Evolutionary conservation across 2,797 vertebrate species (phyloP).

Genomic region (Malurus splendens): DNA sequence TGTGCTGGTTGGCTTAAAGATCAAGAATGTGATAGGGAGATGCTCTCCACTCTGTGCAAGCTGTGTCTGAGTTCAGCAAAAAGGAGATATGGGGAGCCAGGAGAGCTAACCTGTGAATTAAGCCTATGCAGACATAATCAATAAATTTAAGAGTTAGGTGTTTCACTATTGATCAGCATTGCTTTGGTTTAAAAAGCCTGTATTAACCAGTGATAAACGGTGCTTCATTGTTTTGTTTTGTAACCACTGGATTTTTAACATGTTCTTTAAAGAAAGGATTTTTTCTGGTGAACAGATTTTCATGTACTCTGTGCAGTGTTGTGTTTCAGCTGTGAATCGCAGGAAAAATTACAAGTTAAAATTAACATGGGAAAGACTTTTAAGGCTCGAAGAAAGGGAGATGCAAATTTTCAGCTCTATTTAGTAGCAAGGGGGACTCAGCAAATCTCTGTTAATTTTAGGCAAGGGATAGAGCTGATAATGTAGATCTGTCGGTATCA

Average conservation of each 20-base stretch:
- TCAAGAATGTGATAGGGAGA: neutral
- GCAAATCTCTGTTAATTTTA: neutral
- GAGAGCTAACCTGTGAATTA: neutral
- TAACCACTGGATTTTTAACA: neutral
- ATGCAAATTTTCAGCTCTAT: neutral
- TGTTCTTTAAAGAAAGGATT: neutral
- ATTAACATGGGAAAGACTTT: neutral
- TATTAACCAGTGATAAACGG: neutral
- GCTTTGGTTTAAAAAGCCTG: neutral
- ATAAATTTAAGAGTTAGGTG: neutral
- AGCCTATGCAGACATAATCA: neutral
- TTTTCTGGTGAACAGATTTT: neutral
- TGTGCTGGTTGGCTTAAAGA: neutral
- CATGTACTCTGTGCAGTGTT: neutral
- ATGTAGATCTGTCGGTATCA: neutral
- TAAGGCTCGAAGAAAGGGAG: neutral
- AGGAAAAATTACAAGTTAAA: neutral
- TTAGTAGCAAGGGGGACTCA: neutral
- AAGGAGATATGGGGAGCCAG: neutral
- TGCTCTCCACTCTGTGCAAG: neutral
- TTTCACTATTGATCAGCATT: neutral
- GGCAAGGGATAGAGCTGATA: neutral
- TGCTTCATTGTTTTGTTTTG: neutral
- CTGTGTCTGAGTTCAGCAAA: neutral
- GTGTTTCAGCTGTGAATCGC: neutral